Conservation (phyloP, 2,888 invertebrate species). For the Prionchulus punctatus region DNA sequence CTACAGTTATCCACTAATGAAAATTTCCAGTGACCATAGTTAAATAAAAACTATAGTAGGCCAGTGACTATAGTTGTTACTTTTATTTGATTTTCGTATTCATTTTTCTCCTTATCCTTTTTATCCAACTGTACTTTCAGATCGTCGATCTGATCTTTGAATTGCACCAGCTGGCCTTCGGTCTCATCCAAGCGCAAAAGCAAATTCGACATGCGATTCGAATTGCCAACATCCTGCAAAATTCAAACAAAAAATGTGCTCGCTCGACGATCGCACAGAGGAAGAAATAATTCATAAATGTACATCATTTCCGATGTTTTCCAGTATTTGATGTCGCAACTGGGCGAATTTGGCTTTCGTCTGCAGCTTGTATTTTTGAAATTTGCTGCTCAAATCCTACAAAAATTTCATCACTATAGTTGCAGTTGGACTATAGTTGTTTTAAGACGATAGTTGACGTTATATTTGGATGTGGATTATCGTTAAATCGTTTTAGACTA, state of each 20-base stretch:
- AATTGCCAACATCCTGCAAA: not conserved
- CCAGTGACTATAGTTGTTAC: too few relatives aligned
- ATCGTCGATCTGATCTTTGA: not conserved
- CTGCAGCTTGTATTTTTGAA: constrained; percentile 34
- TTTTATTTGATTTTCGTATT: not conserved
- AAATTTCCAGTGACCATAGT: too few relatives aligned
- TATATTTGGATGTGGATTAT: too few relatives aligned
- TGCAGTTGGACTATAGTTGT: not conserved
- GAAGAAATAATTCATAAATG: not conserved
- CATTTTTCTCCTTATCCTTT: not conserved
- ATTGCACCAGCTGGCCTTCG: not conserved
- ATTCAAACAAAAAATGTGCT: not conserved
- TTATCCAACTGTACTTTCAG: not conserved
- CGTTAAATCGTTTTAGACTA: too few relatives aligned
- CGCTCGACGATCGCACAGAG: too few relatives aligned
- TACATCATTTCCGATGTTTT: constrained; percentile 18
- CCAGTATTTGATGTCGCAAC: constrained; percentile 25
- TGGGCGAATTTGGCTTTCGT: constrained; percentile 34
- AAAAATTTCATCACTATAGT: not conserved
- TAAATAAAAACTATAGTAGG: too few relatives aligned
- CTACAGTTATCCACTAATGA: too few relatives aligned
- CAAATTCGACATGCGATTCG: not conserved
- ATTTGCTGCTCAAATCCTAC: constrained; percentile 32
- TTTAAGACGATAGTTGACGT: too few relatives aligned
- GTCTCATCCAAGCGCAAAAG: not conserved